Base-by-base conservation (phyloP, 2,113 vertebrate genomes). In the Oncorhynchus clarkii region DNA sequence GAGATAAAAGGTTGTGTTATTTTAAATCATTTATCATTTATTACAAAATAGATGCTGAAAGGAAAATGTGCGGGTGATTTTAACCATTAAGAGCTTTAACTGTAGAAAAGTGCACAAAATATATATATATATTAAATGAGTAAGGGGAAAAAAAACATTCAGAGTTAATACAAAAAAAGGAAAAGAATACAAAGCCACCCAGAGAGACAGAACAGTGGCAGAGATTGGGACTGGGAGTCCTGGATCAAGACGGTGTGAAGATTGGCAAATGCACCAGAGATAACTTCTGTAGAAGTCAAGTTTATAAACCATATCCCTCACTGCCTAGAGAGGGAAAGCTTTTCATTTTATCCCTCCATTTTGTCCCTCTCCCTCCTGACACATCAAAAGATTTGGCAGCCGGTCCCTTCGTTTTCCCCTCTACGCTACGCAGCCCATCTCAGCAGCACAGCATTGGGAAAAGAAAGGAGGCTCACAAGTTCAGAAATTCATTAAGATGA, bases 21-120 rank as follows among this genome's bases (percentile, higher is more conserved):
- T 99, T 98, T 97, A 97, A 98, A 99, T 98, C 96, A 98, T 98
- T 98, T 96, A 99, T 97, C 96, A 95, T 96, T 96, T 96, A 96
- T 97, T 97, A 95, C 94, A 94, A 95, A 95, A 97, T 96, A 97
- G 95, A 95, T 95, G 95, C 96, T 97, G 95, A 97, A 96, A 97
- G 95, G 95, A 95, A 89, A 96, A 96, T 93, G 93, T 91, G 95
- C 92, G 93, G 92, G 93, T 93, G 93, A 94, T 94, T 96, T 96
- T 94, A 96, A 95, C 94, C 93, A 95, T 88, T 93, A 78, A 88
- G 75, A 90, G 86, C 85, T 84, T 78, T 79, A 84, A 80, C 76
- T 78, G 85, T 85, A 84, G 29, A 79, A 74, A 80, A 89, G 84
- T 77, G 34, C 5, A 31, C 27, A 31, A 31, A 1, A 27, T 27